Evolutionary conservation across 1,140 invertebrate species (phyloP).

Genomic region (Venturia canescens): DNA sequence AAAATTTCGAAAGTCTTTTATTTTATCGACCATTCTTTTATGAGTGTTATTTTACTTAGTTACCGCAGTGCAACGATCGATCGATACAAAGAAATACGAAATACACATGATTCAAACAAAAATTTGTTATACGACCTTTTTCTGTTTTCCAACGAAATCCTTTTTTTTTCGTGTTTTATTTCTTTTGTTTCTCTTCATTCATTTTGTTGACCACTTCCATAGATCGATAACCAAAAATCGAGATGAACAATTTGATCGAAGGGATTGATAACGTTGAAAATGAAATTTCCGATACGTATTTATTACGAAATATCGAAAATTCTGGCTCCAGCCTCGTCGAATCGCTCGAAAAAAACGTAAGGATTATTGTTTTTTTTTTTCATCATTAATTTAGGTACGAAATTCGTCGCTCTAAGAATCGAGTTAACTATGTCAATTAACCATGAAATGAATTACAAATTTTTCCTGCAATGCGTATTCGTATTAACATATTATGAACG

Average conservation of each 20-base stretch:
- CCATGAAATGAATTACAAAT: too few relatives aligned
- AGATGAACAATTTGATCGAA: conserved; percentile 15
- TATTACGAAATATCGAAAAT: conserved; percentile 9
- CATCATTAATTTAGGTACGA: too few relatives aligned
- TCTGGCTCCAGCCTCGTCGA: conserved; percentile 21
- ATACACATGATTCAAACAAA: too few relatives aligned
- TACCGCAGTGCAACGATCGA: too few relatives aligned
- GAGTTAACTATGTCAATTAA: too few relatives aligned
- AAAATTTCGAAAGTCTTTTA: too few relatives aligned
- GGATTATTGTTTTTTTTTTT: conserved; percentile 9
- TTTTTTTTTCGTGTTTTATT: too few relatives aligned
- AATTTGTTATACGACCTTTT: too few relatives aligned
- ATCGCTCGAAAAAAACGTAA: conserved; percentile 58
- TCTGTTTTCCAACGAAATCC: too few relatives aligned
- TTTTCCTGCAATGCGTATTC: background rate
- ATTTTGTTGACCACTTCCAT: background rate
- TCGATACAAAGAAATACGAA: too few relatives aligned
- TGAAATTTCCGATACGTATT: background rate
- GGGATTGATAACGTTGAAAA: background rate
- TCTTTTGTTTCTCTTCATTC: background rate
- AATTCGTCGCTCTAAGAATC: conserved; percentile 13
- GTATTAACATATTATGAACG: background rate
- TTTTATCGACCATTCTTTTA: too few relatives aligned
- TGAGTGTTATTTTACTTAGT: too few relatives aligned
- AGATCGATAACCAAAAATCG: background rate